Evolutionary conservation across 2,888 invertebrate species (phyloP), one percentile per base, ranked within the genome.

Genomic region (Eugnorisma glareosa): DNA sequence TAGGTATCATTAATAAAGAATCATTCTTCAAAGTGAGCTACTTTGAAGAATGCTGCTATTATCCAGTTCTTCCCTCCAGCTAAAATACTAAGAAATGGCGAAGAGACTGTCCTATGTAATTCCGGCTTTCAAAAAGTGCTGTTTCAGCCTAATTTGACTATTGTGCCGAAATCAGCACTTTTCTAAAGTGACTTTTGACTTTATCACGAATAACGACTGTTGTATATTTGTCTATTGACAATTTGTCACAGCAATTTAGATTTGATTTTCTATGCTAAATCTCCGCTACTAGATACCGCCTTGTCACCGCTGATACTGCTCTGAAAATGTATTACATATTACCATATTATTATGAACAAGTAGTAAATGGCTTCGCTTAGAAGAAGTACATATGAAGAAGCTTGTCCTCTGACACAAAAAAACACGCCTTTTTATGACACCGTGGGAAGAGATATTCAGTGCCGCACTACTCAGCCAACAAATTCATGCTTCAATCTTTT

Each of bases 341-440:
- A 18, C 24, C 43, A 63, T 51, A 69, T n/a, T 45, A 8, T 31
- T 31, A 61, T 28, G 11, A 75, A 51, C 15, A 24, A 48, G n/a
- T 64, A 35, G 24, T 35, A 28, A 43, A 63, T 37, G 10, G 11
- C 35, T 64, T 8, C 8, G n/a, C 13, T 54, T 5, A 63, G 35
- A 4, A 40, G 45, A 40, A 76, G 21, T n/a, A 76, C 35, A 18
- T 40, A 57, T 11, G 18, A 31, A 6, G 31, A 61, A 59, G 28
- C 61, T 67, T 11, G 24, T 54, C 8, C 24, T 51, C 45, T 28
- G 13, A 71, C 31, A 51, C 13, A 59, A 83, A 57, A 57, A 67
- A 82, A 59, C 15, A 15, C 4, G 21, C 31, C 31, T 67, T 82
- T 82, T 70, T 54, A 69, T 40, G 43, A 83, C 15, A 15, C 66